Evolutionary conservation across 2,797 vertebrate genomes (phyloP).

Genomic region (Muraenolepis orangiensis): DNA sequence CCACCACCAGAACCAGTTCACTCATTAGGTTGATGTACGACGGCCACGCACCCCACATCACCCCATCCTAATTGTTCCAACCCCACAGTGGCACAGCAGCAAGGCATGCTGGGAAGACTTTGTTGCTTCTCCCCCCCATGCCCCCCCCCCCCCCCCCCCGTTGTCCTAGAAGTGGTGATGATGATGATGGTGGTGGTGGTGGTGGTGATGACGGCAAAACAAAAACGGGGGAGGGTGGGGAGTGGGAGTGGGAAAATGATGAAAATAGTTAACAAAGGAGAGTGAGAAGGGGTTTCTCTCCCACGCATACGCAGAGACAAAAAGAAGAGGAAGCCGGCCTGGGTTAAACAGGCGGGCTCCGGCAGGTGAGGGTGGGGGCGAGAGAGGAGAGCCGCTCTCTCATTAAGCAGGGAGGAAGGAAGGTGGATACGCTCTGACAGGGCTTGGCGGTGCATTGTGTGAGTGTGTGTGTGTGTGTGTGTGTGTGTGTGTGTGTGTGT

Average conservation of each 20-base stretch:
- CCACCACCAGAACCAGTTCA: slow-evolving; percentile 62
- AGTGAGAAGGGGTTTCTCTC: no score
- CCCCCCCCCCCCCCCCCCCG: not conserved
- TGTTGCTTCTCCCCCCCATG: no score
- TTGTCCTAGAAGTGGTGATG: not conserved
- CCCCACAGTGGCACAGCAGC: not conserved
- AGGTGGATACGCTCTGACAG: slow-evolving; percentile 29
- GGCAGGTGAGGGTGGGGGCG: slow-evolving; percentile 19
- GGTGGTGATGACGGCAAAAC: not conserved
- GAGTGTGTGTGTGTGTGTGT: no score
- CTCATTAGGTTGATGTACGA: slow-evolving; percentile 76
- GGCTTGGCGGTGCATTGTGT: not conserved
- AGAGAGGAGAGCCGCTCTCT: slow-evolving; percentile 31
- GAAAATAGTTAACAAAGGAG: no score
- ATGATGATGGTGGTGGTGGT: not conserved
- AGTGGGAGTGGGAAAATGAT: not conserved
- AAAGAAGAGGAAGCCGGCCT: not conserved
- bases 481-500: no score
- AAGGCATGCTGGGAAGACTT: not conserved
- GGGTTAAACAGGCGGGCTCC: slow-evolving; percentile 5
- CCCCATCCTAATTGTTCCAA: slow-evolving; percentile 39
- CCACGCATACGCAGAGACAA: no score
- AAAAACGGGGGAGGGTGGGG: slow-evolving; percentile 17
- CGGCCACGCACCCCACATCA: slow-evolving; percentile 17
- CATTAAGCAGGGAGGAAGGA: slow-evolving; percentile 16